A percentile compares a stretch with the other conserved stretches of the same genome.
phyloP scores from a whole-genome alignment of 2,888 invertebrate genomes.

The Eupithecia vulgata region DNA sequence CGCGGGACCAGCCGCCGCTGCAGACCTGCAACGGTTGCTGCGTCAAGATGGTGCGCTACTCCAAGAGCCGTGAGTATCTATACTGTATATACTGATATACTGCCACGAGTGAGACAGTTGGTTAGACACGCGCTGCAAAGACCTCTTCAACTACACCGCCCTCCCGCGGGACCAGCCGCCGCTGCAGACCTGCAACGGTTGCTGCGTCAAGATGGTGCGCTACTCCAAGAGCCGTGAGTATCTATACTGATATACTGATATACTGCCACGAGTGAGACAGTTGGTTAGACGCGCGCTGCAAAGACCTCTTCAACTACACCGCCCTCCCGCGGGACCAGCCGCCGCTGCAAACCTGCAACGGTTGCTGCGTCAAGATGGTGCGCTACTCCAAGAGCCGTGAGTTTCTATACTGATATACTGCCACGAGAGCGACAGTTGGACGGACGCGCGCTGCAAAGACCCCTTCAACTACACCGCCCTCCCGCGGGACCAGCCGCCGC shows the following conservation, averaged over 20 bases:
- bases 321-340: constrained; percentile 94
- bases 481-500: constrained; percentile 93
- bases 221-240: constrained; percentile 94
- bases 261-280: constrained; percentile 97
- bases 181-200: constrained; percentile 94
- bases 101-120: constrained; percentile 98
- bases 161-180: constrained; percentile 94
- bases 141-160: constrained; percentile 97
- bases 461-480: constrained; percentile 97
- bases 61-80: constrained; percentile 91
- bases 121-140: constrained; percentile 93
- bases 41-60: constrained; percentile 97
- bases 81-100: constrained; percentile 56
- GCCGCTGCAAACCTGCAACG: constrained; percentile 94
- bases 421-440: constrained; percentile 97
- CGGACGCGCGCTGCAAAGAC: constrained; percentile 93
- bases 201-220: constrained; percentile 97
- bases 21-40: constrained; percentile 96
- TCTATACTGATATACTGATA: constrained; percentile 15
- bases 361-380: constrained; percentile 98
- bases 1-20: constrained; percentile 93
- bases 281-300: constrained; percentile 94
- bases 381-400: constrained; percentile 95
- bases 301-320: constrained; percentile 96
- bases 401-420: constrained; percentile 84